Evolutionary conservation across 1,140 invertebrate species (phyloP).

Genomic region (Dreissena polymorpha): DNA sequence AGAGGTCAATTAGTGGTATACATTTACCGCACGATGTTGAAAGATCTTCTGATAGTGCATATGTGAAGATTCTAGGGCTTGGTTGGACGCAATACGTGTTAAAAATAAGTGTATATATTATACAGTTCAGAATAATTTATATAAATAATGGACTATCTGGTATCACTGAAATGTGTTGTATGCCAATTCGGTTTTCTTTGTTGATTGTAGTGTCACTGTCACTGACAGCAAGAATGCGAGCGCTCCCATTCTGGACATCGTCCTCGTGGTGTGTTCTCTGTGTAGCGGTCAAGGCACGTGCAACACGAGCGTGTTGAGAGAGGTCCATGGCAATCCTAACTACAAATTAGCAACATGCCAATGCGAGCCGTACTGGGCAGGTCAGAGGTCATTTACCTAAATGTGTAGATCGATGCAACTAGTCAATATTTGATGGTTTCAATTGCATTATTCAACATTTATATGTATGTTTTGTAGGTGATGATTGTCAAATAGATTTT

Average conservation of each 20-base stretch:
- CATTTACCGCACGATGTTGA: too few relatives aligned
- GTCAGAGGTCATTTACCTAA: constrained; percentile 10
- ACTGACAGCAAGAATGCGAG: constrained; percentile 16
- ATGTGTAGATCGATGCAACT: not conserved
- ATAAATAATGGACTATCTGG: not conserved
- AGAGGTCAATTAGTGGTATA: too few relatives aligned
- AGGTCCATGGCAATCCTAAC: constrained; percentile 21
- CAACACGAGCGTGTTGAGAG: constrained; percentile 21
- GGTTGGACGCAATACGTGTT: not conserved
- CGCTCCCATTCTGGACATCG: constrained; percentile 20
- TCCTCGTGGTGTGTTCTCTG: constrained; percentile 37
- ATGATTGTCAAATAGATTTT: not conserved
- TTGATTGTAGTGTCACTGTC: constrained; percentile 3
- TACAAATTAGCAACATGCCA: constrained; percentile 46
- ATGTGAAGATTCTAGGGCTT: not conserved
- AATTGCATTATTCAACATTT: not conserved
- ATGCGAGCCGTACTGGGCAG: constrained; percentile 38
- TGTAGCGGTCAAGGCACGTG: constrained; percentile 38
- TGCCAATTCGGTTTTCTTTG: not conserved
- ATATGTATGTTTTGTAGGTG: not conserved
- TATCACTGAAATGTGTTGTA: not conserved
- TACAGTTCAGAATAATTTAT: not conserved
- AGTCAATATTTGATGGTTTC: not conserved
- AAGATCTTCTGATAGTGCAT: not conserved
- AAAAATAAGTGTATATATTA: not conserved